Evolutionary conservation across 2,113 vertebrate genomes (phyloP).

Genomic region (Philantomba maxwellii): DNA sequence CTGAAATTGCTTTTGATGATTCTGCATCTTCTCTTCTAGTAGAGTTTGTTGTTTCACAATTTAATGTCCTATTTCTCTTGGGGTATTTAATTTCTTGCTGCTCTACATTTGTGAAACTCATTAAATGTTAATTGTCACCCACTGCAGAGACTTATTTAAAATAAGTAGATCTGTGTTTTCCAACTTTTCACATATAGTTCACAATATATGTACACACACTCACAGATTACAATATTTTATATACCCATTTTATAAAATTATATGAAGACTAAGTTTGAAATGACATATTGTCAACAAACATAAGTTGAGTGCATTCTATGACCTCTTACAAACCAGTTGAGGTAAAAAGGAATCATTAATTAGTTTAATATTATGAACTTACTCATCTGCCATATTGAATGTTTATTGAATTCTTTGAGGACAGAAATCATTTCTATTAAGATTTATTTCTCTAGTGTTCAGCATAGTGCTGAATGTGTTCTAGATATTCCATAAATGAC

Average conservation of each 20-base stretch:
- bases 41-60: background rate
- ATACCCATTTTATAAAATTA: background rate
- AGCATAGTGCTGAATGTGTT: background rate
- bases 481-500: background rate
- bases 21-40: background rate
- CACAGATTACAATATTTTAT: background rate
- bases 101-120: background rate
- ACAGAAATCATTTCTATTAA: background rate
- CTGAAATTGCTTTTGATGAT: background rate
- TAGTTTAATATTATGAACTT: background rate
- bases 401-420: background rate
- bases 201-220: background rate
- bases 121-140: background rate
- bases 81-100: background rate
- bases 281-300: background rate
- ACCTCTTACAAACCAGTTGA: background rate
- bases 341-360: background rate
- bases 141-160: background rate
- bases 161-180: background rate
- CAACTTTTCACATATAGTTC: background rate
- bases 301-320: background rate
- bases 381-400: background rate
- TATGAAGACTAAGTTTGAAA: background rate
- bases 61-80: background rate
- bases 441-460: background rate